Conservation (phyloP, 30 jellyfish, hydroid and myxozoan genomes). For the Aurelia aurita complex sp. Pacific region DNA sequence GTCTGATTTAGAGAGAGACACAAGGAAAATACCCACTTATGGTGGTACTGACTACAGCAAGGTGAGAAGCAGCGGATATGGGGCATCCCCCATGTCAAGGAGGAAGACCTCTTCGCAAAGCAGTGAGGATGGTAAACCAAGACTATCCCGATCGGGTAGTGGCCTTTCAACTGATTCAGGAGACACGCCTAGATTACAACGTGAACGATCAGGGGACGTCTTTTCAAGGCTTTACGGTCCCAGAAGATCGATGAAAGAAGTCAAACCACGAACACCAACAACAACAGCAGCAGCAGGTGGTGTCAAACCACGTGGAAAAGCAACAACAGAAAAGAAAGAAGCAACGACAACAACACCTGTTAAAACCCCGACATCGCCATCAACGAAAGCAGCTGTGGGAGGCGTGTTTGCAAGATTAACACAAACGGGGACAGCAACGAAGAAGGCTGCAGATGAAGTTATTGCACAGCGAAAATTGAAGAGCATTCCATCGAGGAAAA, state of each 20-base stretch:
- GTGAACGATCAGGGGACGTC: constrained; percentile 97
- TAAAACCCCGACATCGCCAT: constrained; percentile 40
- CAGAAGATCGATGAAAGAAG: constrained; percentile 36
- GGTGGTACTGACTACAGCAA: constrained; percentile 54
- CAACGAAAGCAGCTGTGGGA: constrained; percentile 61
- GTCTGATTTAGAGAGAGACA: constrained; percentile 90
- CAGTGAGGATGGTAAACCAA: constrained; percentile 64
- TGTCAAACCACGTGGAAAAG: constrained; percentile 29
- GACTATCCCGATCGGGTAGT: constrained; percentile 61
- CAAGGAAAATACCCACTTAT: constrained; percentile 58
- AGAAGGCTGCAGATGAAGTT: constrained; percentile 60
- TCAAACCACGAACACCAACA: constrained; percentile 43
- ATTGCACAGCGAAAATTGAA: constrained; percentile 18
- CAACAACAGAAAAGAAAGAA: constrained; percentile 38
- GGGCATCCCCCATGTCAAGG: constrained; percentile 64
- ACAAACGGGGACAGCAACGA: constrained; percentile 79
- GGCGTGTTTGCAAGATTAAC: constrained; percentile 84
- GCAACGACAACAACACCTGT: constrained; percentile 32
- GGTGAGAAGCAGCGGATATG: constrained; percentile 90
- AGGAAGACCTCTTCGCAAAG: constrained; percentile 61
- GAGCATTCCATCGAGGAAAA: constrained; percentile 26
- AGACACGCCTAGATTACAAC: constrained; percentile 73
- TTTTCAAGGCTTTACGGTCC: constrained; percentile 82
- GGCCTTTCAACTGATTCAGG: constrained; percentile 59
- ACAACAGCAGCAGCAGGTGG: constrained; percentile 9